Evolutionary conservation across 2,888 invertebrate genomes (phyloP).

Genomic region (Lydus trimaculatus): DNA sequence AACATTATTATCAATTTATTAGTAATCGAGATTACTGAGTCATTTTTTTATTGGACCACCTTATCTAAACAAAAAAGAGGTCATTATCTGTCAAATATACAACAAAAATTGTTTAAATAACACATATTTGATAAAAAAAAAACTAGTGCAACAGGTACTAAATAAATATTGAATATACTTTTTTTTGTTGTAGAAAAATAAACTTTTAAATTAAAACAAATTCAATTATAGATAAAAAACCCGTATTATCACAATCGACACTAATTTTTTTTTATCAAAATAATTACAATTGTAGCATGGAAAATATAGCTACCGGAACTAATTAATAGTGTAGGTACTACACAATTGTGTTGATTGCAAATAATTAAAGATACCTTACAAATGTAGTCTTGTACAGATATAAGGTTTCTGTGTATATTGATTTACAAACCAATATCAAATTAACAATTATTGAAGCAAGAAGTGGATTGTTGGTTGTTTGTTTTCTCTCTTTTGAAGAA

Average conservation of each 20-base stretch:
- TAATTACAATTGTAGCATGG: background rate
- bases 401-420: background rate
- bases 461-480: background rate
- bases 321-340: background rate
- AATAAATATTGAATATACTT: constrained; percentile 18
- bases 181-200: background rate
- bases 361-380: background rate
- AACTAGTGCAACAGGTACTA: constrained; percentile 15
- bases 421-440: background rate
- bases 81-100: background rate
- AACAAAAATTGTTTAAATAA: constrained; percentile 2
- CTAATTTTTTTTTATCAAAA: background rate
- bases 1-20: background rate
- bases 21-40: background rate
- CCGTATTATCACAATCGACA: background rate
- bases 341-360: background rate
- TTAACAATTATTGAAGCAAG: background rate
- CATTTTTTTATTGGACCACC: background rate
- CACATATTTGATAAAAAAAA: background rate
- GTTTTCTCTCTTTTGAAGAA: background rate
- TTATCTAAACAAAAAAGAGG: background rate
- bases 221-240: constrained; percentile 10
- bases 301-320: background rate
- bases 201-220: constrained; percentile 1
- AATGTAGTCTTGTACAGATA: background rate